These are phyloP conservation scores for Phenganax stokvisi DNA, from an alignment of 92 coral and sea anemone species.

Conservation along the genomic window DNA sequence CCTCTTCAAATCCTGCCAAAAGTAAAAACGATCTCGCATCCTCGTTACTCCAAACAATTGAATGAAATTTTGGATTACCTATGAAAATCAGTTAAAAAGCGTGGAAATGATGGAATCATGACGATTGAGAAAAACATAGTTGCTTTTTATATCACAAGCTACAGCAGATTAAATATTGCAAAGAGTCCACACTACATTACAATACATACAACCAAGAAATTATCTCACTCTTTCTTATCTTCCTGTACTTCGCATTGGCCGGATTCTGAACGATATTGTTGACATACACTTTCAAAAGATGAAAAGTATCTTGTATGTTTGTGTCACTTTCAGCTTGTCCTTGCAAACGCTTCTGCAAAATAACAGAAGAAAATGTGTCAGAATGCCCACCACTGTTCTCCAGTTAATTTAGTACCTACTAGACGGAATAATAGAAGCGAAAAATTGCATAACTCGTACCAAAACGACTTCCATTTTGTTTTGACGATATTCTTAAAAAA, in stretches of 20 bases:
- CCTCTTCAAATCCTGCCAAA: constrained; percentile 92
- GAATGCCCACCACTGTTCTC: background rate
- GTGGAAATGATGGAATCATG: no score
- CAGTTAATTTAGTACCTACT: background rate
- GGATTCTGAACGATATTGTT: constrained; percentile 82
- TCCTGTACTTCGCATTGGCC: constrained; percentile 72
- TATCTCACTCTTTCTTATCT: constrained; percentile 78
- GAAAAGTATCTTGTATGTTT: constrained; percentile 52
- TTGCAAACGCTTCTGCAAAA: constrained; percentile 56
- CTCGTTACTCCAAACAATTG: constrained; percentile 75
- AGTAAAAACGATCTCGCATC: constrained; percentile 78
- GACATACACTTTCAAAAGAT: constrained; percentile 75
- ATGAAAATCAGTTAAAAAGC: background rate
- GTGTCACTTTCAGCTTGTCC: constrained; percentile 46
- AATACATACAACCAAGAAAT: background rate
- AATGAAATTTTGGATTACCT: constrained; percentile 85
- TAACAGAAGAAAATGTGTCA: background rate
- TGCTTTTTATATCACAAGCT: background rate
- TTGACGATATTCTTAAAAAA: background rate
- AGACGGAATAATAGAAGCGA: background rate
- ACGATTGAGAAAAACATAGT: background rate
- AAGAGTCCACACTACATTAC: background rate
- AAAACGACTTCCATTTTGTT: constrained; percentile 70
- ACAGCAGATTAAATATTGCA: background rate
- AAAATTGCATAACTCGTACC: constrained; percentile 44